These are phyloP conservation scores for Dermatemys mawii DNA, from an alignment of 2,113 vertebrate genomes.

Conservation along the genomic window DNA sequence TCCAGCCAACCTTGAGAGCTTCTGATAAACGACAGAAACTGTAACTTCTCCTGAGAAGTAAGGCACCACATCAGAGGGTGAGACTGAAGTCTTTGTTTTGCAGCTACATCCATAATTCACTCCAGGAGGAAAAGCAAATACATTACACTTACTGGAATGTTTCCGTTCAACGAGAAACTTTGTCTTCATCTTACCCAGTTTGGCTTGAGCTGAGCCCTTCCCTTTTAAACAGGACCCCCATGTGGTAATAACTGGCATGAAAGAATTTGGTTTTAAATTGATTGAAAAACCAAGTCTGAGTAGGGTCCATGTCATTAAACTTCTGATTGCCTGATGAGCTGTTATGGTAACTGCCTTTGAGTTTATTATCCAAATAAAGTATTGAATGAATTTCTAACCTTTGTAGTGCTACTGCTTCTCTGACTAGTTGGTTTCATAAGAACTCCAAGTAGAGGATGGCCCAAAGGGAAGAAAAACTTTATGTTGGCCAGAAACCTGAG, in stretches of 20 bases:
- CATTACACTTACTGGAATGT: not conserved
- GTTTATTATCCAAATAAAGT: not conserved
- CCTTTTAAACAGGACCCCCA: not conserved
- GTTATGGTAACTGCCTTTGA: not conserved
- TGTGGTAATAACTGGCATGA: not conserved
- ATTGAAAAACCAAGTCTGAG: not conserved
- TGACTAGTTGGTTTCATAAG: not conserved
- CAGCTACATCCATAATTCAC: fast-evolving
- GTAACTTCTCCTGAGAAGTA: not conserved
- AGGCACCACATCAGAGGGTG: fast-evolving
- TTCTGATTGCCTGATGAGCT: not conserved
- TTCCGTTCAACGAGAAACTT: not conserved
- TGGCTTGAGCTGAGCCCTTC: not conserved
- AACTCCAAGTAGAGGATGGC: not conserved
- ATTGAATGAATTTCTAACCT: not conserved
- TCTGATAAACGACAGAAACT: not conserved
- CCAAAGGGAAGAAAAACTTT: not conserved
- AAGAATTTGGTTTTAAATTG: not conserved
- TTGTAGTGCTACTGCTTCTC: not conserved
- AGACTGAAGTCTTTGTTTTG: not conserved
- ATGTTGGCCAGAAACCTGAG: not conserved
- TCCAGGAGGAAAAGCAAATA: not conserved
- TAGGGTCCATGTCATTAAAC: not conserved
- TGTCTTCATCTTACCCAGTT: not conserved
- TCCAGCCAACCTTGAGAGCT: not conserved